phyloP scores from a whole-genome alignment of 2,113 vertebrate species.

The Caracal caracal region DNA sequence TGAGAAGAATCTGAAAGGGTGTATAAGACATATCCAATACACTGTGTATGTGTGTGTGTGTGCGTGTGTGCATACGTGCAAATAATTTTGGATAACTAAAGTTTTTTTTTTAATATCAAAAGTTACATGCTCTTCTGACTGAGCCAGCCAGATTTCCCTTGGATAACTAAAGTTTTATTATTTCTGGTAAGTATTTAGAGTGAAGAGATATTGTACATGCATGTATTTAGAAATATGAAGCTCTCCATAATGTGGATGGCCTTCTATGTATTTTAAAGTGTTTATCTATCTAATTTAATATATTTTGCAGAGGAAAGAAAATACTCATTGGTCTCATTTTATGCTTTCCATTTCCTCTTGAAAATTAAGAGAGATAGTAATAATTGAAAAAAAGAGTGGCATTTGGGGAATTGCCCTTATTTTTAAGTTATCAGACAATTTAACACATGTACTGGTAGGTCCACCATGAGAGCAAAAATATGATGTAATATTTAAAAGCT shows the following conservation, averaged over 20 bases:
- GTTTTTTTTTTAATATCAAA: neutral
- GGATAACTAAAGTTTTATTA: neutral
- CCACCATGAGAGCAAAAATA: neutral
- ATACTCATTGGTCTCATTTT: neutral
- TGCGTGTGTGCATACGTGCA: neutral
- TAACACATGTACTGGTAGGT: neutral
- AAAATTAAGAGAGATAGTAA: neutral
- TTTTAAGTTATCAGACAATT: neutral
- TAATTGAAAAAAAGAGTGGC: neutral
- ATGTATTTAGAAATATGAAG: neutral
- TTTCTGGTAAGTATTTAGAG: neutral
- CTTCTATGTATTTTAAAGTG: neutral
- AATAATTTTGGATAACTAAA: neutral
- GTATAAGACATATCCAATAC: neutral
- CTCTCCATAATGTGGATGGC: neutral
- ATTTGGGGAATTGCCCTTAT: neutral
- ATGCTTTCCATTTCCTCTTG: neutral
- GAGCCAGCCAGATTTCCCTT: neutral
- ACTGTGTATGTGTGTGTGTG: neutral
- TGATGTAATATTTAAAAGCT: neutral
- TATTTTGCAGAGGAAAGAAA: neutral
- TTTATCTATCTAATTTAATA: neutral
- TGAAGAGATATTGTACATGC: neutral
- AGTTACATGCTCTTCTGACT: neutral
- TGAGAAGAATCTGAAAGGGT: neutral